Conservation (phyloP, 2,113 vertebrate genomes). For the Tinamus guttatus region DNA sequence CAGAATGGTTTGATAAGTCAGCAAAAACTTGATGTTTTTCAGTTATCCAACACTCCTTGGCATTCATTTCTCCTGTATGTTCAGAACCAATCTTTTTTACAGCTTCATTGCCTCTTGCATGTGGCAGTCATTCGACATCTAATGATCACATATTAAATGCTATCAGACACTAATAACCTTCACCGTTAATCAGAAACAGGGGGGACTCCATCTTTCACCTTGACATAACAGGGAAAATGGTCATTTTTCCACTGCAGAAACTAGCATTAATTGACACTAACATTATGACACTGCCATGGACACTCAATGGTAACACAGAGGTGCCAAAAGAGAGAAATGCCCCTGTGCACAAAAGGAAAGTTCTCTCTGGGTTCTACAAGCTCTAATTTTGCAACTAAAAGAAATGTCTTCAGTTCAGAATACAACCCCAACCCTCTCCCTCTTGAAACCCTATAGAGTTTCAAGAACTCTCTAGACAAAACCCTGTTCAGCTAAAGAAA, state of each 20-base stretch:
- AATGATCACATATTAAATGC: conserved; percentile 1
- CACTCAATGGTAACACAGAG: background rate
- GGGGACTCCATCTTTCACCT: background rate
- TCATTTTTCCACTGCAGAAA: background rate
- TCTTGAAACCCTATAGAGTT: too few relatives aligned
- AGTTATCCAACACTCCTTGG: background rate
- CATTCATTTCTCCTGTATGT: background rate
- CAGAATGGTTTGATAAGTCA: background rate
- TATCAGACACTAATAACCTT: background rate
- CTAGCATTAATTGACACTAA: background rate
- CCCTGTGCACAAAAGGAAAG: background rate
- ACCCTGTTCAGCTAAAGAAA: conserved; percentile 11
- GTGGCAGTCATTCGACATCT: background rate
- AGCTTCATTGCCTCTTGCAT: background rate
- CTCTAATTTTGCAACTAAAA: background rate
- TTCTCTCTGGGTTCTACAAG: background rate
- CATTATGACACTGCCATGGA: background rate
- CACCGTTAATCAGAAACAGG: background rate
- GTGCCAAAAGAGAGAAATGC: background rate
- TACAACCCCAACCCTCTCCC: background rate
- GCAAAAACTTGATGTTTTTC: background rate
- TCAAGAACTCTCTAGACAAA: conserved; percentile 36
- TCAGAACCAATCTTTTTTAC: background rate
- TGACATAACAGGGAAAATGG: background rate
- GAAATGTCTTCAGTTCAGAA: background rate